Evolutionary conservation across 2,888 invertebrate genomes (phyloP).

Genomic region (Rotaria sp.): DNA sequence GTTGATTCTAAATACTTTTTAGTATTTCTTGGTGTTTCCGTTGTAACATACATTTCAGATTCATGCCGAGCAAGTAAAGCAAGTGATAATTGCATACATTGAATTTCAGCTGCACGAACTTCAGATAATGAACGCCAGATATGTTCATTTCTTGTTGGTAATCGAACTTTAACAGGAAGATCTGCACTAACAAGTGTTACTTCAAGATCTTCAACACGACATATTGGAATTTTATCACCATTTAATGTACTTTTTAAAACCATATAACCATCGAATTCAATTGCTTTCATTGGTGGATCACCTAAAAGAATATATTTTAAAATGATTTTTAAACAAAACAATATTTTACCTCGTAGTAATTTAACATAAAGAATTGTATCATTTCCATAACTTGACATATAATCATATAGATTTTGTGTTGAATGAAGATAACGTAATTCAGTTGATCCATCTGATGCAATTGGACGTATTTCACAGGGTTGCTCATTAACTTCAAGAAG

Average conservation of each 20-base stretch:
- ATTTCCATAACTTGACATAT: background rate
- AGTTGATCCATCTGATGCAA: background rate
- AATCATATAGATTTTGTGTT: background rate
- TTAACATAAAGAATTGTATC: background rate
- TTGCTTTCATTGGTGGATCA: background rate
- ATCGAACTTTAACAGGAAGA: background rate
- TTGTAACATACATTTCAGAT: background rate
- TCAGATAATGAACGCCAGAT: background rate
- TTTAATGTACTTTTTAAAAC: background rate
- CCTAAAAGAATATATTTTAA: too few relatives aligned
- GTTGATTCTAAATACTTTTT: too few relatives aligned
- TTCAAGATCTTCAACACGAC: background rate
- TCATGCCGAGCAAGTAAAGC: background rate
- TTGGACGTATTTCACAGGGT: background rate
- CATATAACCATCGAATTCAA: background rate
- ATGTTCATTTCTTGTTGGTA: background rate
- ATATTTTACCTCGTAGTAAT: background rate
- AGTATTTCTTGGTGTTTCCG: too few relatives aligned
- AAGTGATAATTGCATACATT: background rate
- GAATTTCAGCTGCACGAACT: background rate
- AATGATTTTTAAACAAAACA: too few relatives aligned
- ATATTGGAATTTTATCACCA: background rate
- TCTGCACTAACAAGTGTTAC: background rate
- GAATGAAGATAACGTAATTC: slow-evolving; percentile 6
- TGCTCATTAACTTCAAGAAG: background rate